A percentile compares a stretch with the other conserved stretches of the same genome.
Evolutionary conservation across 1,140 invertebrate genomes (phyloP).

Genomic region (Brachionus asplanchnoidis): DNA sequence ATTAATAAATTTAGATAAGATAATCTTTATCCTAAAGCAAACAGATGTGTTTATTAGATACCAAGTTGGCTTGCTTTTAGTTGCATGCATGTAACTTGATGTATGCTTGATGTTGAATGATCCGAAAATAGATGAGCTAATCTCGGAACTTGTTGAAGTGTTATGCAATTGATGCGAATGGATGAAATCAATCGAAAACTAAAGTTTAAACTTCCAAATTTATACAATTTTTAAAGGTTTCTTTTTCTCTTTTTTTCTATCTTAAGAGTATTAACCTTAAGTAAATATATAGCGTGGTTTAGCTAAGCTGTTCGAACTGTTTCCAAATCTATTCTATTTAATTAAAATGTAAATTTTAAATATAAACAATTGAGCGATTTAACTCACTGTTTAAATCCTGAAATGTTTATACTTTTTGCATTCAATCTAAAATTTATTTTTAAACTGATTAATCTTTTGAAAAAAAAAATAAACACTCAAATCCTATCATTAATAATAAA

Average conservation of each 20-base stretch:
- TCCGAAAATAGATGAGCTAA: neutral
- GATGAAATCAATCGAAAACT: constrained; percentile 1
- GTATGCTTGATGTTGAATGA: neutral
- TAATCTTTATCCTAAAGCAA: constrained; percentile 26
- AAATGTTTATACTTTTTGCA: neutral
- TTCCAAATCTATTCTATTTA: neutral
- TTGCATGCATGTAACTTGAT: neutral
- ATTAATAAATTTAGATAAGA: constrained; percentile 24
- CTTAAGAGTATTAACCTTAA: neutral
- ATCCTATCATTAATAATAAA: neutral
- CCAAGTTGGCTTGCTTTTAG: neutral
- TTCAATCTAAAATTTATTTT: neutral
- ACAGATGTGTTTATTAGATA: constrained; percentile 35
- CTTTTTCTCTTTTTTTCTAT: neutral
- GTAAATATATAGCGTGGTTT: neutral
- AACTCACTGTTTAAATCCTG: neutral
- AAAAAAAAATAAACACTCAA: neutral
- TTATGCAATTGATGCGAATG: neutral
- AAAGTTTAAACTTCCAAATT: neutral
- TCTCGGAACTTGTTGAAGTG: neutral
- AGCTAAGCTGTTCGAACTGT: neutral
- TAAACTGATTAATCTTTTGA: neutral
- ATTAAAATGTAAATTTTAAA: neutral
- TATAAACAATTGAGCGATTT: neutral
- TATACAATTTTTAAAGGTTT: neutral